Conservation (phyloP, 1,140 invertebrate genomes). For the Monomorium pharaonis region DNA sequence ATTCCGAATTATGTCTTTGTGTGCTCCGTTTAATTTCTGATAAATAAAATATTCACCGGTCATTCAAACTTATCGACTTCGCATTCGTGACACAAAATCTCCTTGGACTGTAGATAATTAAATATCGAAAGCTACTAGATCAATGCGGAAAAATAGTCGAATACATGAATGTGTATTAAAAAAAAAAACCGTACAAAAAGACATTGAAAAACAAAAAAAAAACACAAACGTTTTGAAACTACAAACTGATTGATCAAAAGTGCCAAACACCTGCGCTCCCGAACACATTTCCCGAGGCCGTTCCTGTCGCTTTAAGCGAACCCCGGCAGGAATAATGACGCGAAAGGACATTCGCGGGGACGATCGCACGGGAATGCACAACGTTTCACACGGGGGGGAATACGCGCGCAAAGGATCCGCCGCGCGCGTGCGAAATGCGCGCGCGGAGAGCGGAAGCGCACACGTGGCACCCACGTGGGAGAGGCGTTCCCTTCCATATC, state of each 20-base stretch:
- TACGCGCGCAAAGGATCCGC: slow-evolving; percentile 21
- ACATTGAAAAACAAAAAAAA: too few relatives aligned
- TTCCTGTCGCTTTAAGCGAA: background rate
- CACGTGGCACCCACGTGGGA: slow-evolving; percentile 85
- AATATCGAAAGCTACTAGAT: background rate
- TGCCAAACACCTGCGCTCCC: background rate
- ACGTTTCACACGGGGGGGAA: too few relatives aligned
- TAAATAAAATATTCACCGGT: background rate
- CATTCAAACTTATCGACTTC: background rate
- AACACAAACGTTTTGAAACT: background rate
- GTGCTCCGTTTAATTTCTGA: background rate
- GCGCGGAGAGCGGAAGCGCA: slow-evolving; percentile 76
- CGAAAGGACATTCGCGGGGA: background rate
- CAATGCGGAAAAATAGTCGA: background rate
- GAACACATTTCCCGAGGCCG: background rate
- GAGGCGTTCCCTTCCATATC: slow-evolving; percentile 85
- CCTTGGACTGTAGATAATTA: background rate
- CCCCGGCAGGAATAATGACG: background rate
- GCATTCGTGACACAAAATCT: background rate
- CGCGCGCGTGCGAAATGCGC: slow-evolving; percentile 63
- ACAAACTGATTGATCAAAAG: background rate
- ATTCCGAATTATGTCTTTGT: background rate
- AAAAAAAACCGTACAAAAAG: background rate
- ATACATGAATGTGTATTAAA: background rate
- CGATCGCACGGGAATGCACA: background rate